phyloP scores from a whole-genome alignment of 2,113 vertebrate genomes.

The Sakesphorus luctuosus region DNA sequence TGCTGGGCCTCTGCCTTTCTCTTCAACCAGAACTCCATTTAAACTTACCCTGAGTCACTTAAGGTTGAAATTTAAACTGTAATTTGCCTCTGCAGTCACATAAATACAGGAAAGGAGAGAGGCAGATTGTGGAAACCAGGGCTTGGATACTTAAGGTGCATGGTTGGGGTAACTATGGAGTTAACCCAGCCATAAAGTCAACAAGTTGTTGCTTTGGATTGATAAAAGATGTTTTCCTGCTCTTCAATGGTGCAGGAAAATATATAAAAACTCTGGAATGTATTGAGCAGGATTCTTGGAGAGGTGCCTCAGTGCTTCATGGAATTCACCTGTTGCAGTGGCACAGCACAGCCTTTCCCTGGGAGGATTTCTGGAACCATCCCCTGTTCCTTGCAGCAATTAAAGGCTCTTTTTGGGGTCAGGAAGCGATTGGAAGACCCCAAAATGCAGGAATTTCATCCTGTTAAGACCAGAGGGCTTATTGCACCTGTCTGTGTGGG shows the following conservation, averaged over 20 bases:
- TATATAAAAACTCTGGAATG: not conserved
- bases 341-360: not conserved
- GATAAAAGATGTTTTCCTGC: not conserved
- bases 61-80: not conserved
- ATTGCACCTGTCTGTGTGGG: not conserved
- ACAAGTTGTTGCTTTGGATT: not conserved
- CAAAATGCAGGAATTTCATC: not conserved
- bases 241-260: not conserved
- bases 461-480: not conserved
- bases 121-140: not conserved
- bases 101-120: not conserved
- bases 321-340: not conserved
- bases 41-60: not conserved
- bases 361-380: not conserved
- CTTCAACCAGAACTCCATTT: not conserved
- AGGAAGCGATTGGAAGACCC: not conserved
- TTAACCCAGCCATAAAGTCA: not conserved
- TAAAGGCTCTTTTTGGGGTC: not conserved
- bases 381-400: not conserved
- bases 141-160: not conserved
- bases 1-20: not conserved
- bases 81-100: not conserved
- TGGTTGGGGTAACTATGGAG: not conserved
- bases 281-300: not conserved
- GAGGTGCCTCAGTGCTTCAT: not conserved